Percentiles rank a stretch among this genome's conserved stretches.
Evolutionary conservation across 2,888 invertebrate species (phyloP).

Genomic region (Seira musarum): DNA sequence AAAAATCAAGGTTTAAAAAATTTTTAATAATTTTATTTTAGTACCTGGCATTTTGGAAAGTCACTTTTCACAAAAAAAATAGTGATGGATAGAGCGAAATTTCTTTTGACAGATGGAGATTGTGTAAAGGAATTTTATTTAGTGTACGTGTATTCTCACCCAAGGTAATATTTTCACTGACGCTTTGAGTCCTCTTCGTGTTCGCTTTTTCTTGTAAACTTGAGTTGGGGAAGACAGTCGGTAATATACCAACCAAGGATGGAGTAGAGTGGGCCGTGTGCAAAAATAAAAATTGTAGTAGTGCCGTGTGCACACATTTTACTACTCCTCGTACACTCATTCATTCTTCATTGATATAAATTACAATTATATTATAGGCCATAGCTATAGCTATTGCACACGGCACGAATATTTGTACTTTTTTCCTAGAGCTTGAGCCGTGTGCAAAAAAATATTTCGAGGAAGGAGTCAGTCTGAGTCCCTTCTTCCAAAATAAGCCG

Average conservation of each 20-base stretch:
- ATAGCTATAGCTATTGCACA: constrained; percentile 16
- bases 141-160: neutral
- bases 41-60: neutral
- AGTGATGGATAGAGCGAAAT: neutral
- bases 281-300: neutral
- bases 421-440: constrained; percentile 22
- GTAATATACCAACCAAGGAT: constrained; percentile 25
- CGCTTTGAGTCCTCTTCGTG: neutral
- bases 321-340: neutral
- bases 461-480: too few species aligned
- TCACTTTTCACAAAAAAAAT: neutral
- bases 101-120: neutral
- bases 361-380: neutral
- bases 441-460: constrained; percentile 50
- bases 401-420: constrained; percentile 18
- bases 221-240: neutral
- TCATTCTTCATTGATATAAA: neutral
- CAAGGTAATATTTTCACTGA: neutral
- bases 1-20: constrained; percentile 17
- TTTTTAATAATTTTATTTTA: neutral
- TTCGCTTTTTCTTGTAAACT: neutral
- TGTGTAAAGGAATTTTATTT: neutral
- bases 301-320: constrained; percentile 47
- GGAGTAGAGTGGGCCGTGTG: neutral
- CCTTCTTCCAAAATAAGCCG: too few species aligned